These are phyloP conservation scores for Atrichornis clamosus DNA, from an alignment of 2,113 vertebrate species.

Conservation along the genomic window DNA sequence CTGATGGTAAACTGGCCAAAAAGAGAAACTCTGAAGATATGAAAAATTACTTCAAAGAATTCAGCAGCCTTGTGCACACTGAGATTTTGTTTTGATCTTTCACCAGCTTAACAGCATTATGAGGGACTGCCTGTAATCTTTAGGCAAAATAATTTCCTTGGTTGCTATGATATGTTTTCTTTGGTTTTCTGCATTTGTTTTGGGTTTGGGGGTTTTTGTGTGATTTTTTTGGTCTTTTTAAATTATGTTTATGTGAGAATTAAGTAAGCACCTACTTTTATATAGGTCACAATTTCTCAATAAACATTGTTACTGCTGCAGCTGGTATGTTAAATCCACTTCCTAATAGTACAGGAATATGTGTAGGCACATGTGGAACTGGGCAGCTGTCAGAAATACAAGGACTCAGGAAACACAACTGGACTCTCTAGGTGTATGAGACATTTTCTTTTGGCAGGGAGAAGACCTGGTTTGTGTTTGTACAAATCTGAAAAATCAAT, in stretches of 20 bases:
- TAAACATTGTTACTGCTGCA: neutral
- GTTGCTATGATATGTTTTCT: neutral
- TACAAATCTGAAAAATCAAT: neutral
- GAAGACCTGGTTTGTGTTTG: neutral
- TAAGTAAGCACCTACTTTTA: neutral
- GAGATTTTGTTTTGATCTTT: neutral
- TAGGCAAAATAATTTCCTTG: neutral
- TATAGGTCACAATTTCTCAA: neutral
- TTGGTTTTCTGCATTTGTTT: neutral
- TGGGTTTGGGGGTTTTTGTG: rapidly evolving
- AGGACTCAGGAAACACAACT: neutral
- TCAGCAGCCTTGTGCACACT: neutral
- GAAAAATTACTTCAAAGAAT: neutral
- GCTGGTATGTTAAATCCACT: neutral
- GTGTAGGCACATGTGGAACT: neutral
- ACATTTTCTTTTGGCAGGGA: neutral
- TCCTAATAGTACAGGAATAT: neutral
- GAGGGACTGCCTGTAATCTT: neutral
- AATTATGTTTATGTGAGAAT: neutral
- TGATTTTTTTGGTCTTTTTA: neutral
- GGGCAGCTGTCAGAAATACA: neutral
- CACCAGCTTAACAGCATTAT: neutral
- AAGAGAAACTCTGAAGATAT: neutral
- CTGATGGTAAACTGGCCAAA: neutral
- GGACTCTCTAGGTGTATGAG: neutral